A percentile compares a stretch with the other conserved stretches of the same genome.
phyloP scores from a whole-genome alignment of 2,888 invertebrate species.

The Dasypogon diadema region DNA sequence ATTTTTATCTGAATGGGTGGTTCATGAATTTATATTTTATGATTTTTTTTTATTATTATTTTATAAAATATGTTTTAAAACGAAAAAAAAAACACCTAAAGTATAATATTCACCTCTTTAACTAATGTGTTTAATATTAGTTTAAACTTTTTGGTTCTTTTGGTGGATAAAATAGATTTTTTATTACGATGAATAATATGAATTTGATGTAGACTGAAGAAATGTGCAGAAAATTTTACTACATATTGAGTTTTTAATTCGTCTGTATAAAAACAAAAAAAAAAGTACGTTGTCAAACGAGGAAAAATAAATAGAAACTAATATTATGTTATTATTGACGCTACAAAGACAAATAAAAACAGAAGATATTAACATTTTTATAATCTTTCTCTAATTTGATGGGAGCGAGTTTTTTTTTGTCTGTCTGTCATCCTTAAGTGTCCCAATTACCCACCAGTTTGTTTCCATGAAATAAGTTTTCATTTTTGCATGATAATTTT shows the following conservation, averaged over 20 bases:
- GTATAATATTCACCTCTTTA: slow-evolving; percentile 5
- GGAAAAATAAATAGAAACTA: slow-evolving; percentile 12
- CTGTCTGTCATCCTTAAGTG: too few species aligned
- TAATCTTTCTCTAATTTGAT: slow-evolving; percentile 10
- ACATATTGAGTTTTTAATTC: slow-evolving; percentile 3
- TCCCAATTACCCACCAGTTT: too few species aligned
- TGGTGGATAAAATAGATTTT: slow-evolving; percentile 28
- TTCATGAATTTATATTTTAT: slow-evolving; percentile 17
- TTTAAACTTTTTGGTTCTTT: slow-evolving; percentile 39
- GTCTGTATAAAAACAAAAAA: background rate
- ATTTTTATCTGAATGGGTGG: background rate
- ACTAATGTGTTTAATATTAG: slow-evolving; percentile 31
- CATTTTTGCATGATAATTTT: too few species aligned
- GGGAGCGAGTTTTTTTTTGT: too few species aligned
- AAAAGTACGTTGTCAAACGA: background rate
- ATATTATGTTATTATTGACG: slow-evolving; percentile 25
- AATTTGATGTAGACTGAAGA: slow-evolving; percentile 43
- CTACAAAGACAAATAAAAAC: slow-evolving; percentile 24
- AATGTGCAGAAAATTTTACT: slow-evolving; percentile 37
- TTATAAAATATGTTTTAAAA: slow-evolving; percentile 22
- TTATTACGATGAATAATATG: slow-evolving; percentile 35
- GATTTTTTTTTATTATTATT: slow-evolving; percentile 26
- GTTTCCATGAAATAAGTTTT: too few species aligned
- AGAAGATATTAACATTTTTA: slow-evolving; percentile 17
- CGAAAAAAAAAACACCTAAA: background rate